Conservation (phyloP, 2,888 invertebrate species). For the Trachelus troglodyta region DNA sequence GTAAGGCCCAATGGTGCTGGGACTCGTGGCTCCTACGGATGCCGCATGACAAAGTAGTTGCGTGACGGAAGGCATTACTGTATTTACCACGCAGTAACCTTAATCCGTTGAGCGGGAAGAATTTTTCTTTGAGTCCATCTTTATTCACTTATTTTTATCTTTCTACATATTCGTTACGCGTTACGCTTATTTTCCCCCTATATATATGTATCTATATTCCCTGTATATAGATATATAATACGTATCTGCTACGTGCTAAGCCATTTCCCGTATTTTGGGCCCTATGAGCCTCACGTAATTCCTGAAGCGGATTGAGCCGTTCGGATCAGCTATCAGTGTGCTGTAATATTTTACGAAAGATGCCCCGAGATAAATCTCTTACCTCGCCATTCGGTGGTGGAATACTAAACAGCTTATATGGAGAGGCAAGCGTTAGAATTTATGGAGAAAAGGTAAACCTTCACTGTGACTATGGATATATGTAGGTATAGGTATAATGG, state of each 20-base stretch:
- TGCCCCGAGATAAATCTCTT: background rate
- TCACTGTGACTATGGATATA: conserved; percentile 5
- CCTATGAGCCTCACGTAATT: conserved; percentile 39
- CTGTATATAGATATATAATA: background rate
- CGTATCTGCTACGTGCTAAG: background rate
- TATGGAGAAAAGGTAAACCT: conserved; percentile 28
- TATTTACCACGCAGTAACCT: conserved; percentile 27
- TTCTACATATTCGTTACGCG: background rate
- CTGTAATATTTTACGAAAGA: conserved; percentile 51
- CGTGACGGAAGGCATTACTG: conserved; percentile 42
- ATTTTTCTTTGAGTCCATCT: conserved; percentile 9
- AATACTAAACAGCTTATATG: conserved; percentile 52
- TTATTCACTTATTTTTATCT: background rate
- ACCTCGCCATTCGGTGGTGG: conserved; percentile 45
- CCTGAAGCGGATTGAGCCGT: conserved; percentile 55
- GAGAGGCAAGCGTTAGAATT: conserved; percentile 26
- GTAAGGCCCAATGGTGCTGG: background rate
- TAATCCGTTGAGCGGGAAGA: conserved; percentile 28
- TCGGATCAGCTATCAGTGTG: conserved; percentile 37
- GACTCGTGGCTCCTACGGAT: conserved; percentile 9
- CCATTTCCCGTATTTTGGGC: background rate
- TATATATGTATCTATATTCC: no score
- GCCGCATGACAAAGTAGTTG: conserved; percentile 40
- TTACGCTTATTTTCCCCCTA: background rate
- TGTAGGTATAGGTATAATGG: background rate